Conservation (phyloP, 2,888 invertebrate species). For the Crepidodera aurea region DNA sequence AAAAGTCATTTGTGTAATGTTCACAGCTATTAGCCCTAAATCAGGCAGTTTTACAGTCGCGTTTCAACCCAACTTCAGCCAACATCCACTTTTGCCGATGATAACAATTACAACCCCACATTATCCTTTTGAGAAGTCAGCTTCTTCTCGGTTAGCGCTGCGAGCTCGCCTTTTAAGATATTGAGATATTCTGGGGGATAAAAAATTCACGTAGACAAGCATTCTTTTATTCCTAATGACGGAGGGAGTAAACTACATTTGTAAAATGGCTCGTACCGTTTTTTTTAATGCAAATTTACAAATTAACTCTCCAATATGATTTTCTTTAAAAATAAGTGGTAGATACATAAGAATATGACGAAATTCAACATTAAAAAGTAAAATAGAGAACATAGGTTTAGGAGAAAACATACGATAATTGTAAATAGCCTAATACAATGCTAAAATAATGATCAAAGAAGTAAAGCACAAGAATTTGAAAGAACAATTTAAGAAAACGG, state of each 20-base stretch:
- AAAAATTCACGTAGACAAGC: not conserved
- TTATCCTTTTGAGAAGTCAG: constrained; percentile 34
- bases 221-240: not conserved
- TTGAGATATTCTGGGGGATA: constrained; percentile 19
- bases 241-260: not conserved
- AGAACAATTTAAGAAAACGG: no score
- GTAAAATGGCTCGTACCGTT: constrained; percentile 1
- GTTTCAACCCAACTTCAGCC: constrained; percentile 34
- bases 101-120: constrained; percentile 41
- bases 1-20: constrained; percentile 45
- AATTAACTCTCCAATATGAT: no score
- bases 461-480: no score
- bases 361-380: no score
- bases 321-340: no score
- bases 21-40: constrained; percentile 45
- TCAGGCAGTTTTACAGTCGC: constrained; percentile 46
- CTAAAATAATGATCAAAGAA: no score
- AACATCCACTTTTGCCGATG: constrained; percentile 38
- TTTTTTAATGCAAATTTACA: no score
- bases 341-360: no score
- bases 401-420: no score
- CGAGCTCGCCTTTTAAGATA: constrained; percentile 24
- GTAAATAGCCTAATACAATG: no score
- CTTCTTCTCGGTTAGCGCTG: constrained; percentile 25
- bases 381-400: no score